Percentiles rank a stretch among this genome's conserved stretches.
These are phyloP conservation scores for Pteropus alecto DNA, from an alignment of 2,113 vertebrate genomes.

Conservation along the genomic window DNA sequence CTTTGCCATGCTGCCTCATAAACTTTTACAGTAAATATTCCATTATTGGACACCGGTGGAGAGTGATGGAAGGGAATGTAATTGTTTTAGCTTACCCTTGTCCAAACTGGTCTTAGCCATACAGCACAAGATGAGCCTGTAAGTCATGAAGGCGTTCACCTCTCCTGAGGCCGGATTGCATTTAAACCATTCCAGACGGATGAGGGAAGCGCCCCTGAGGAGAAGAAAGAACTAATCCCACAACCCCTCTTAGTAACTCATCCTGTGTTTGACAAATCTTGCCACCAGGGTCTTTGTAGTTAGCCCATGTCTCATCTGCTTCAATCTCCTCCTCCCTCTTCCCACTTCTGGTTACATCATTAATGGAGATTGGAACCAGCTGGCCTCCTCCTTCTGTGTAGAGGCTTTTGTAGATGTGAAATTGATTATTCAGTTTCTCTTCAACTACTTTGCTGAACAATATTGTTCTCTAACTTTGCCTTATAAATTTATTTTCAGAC, in stretches of 20 bases:
- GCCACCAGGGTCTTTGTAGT: neutral
- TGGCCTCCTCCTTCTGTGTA: neutral
- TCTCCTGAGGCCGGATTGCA: neutral
- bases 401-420: neutral
- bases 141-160: neutral
- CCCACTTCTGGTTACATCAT: neutral
- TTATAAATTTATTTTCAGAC: neutral
- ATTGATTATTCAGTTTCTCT: neutral
- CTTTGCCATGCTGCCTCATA: constrained; percentile 36
- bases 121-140: neutral
- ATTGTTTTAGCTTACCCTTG: neutral
- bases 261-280: constrained; percentile 1
- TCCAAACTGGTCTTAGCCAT: neutral
- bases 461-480: neutral
- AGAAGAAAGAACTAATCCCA: neutral
- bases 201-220: neutral
- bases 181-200: neutral
- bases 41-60: neutral
- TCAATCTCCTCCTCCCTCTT: neutral
- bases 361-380: constrained; percentile 11
- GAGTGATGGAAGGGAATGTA: constrained; percentile 17
- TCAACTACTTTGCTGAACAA: neutral
- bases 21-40: constrained; percentile 39
- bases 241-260: constrained; percentile 10
- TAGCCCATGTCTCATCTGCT: neutral